phyloP scores from a whole-genome alignment of 1,140 invertebrate genomes.

The Phortica variegata region DNA sequence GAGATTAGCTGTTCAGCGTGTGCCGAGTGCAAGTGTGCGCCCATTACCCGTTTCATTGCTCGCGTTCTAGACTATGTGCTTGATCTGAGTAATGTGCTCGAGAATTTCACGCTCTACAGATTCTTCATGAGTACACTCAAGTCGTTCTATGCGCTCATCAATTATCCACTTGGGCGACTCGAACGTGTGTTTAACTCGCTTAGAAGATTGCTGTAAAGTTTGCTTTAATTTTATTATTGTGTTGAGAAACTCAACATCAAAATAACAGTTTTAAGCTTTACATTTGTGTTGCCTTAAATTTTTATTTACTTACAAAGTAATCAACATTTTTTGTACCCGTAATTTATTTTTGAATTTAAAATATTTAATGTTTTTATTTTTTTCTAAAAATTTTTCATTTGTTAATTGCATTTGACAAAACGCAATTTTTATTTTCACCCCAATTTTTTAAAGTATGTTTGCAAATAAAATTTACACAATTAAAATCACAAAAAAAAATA shows the following conservation, averaged over 20 bases:
- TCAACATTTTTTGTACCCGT: too few relatives aligned
- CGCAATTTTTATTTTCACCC: slow-evolving; percentile 25
- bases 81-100: slow-evolving; percentile 43
- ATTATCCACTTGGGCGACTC: slow-evolving; percentile 35
- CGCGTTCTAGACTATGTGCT: slow-evolving; percentile 46
- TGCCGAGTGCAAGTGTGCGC: slow-evolving; percentile 49
- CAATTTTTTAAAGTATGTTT: slow-evolving; percentile 28
- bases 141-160: slow-evolving; percentile 43
- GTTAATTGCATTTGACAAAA: slow-evolving; percentile 41
- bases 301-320: too few relatives aligned
- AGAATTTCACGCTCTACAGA: slow-evolving; percentile 48
- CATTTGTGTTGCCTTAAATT: slow-evolving; percentile 15
- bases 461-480: slow-evolving; percentile 37
- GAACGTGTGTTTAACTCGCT: slow-evolving; percentile 30
- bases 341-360: slow-evolving; percentile 47
- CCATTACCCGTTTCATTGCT: slow-evolving; percentile 54
- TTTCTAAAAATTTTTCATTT: background rate
- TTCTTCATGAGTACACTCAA: slow-evolving; percentile 43
- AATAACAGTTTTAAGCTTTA: slow-evolving; percentile 24
- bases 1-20: slow-evolving; percentile 9
- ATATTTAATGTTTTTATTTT: slow-evolving; percentile 2
- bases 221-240: background rate
- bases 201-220: too few relatives aligned
- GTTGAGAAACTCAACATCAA: background rate
- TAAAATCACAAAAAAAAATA: slow-evolving; percentile 18